phyloP scores from a whole-genome alignment of 1,140 invertebrate species.

The Apis florea region DNA sequence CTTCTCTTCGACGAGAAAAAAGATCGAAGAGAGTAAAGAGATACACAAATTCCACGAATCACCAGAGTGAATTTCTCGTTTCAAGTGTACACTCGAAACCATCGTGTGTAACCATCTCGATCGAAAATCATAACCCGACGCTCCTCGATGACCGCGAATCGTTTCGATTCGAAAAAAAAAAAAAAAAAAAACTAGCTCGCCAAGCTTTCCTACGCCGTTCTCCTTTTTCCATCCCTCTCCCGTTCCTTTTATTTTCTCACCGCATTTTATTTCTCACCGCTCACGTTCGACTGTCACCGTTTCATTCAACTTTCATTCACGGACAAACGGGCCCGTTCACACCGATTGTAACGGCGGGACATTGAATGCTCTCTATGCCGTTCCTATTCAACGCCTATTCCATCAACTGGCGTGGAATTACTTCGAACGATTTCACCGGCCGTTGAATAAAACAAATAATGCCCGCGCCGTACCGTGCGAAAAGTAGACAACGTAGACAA shows the following conservation, averaged over 20 bases:
- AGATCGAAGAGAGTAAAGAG: not conserved
- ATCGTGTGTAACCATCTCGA: not conserved
- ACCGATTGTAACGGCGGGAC: constrained; percentile 41
- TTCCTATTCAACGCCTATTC: constrained; percentile 47
- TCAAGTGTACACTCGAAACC: not conserved
- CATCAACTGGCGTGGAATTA: constrained; percentile 43
- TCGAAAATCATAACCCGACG: constrained; percentile 3
- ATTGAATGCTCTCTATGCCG: constrained; percentile 33
- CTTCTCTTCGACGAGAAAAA: not conserved
- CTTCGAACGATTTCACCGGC: constrained; percentile 41
- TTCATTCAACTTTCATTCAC: constrained; percentile 50
- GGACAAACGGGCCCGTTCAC: constrained; percentile 22
- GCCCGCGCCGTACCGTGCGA: not conserved
- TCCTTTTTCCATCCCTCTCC: not conserved
- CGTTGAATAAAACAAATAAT: constrained; percentile 48
- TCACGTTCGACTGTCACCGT: constrained; percentile 49
- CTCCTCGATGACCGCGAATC: constrained; percentile 1
- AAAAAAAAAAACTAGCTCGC: constrained; percentile 20
- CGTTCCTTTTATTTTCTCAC: not conserved
- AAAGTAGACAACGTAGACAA: constrained; percentile 2
- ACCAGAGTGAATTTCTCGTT: not conserved
- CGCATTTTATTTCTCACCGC: constrained; percentile 36
- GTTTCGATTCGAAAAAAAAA: constrained; percentile 37
- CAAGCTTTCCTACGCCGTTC: not conserved
- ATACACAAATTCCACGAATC: not conserved